Evolutionary conservation across 2,888 invertebrate species (phyloP), one percentile per base, ranked within the genome.

Genomic region (Eretmocerus hayati): DNA sequence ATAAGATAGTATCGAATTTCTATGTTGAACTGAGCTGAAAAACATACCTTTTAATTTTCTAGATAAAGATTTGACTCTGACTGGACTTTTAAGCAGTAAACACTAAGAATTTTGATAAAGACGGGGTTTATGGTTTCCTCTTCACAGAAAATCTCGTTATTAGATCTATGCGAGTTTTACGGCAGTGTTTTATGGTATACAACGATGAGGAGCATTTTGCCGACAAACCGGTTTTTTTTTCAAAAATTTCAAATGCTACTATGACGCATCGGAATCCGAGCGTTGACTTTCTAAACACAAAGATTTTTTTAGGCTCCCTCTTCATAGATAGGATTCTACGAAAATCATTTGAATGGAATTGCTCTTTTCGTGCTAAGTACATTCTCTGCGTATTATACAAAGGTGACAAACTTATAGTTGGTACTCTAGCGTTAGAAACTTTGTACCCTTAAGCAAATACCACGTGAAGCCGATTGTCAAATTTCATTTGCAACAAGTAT

Each of bases 171-270:
- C 20, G 20, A 13, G 23, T 38, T 38, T 38, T 38, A 32, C 32
- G 8, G 20, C 23, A 11, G 13, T 42, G 9, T 32, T 21, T 32
- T 32, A 42, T 15, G 38, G 23, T 23, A 53, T 23, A 36, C 46
- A 18, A 41, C n/a, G n/a, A n/a, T n/a, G 33, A 18, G 52, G 57
- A 57, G 55, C 57, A 61, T 65, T 66, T 66, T 58, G 66, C 65
- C 60, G 64, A 65, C 63, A 50, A 65, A 66, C 66, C 66, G 65
- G 66, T 65, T 65, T 62, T 56, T 62, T 56, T 56, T 59, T 50
- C 57, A 58, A 48, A 61, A 64, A 66, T 65, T 65, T 61, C 58
- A 55, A 58, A 52, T 55, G 52, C 56, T 56, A 55, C 55, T 54
- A n/a, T 22, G 38, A n/a, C 38, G 11, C n/a, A 11, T 23, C n/a